Conservation (phyloP, 2,797 vertebrate species). For the Silurus lanzhouensis region DNA sequence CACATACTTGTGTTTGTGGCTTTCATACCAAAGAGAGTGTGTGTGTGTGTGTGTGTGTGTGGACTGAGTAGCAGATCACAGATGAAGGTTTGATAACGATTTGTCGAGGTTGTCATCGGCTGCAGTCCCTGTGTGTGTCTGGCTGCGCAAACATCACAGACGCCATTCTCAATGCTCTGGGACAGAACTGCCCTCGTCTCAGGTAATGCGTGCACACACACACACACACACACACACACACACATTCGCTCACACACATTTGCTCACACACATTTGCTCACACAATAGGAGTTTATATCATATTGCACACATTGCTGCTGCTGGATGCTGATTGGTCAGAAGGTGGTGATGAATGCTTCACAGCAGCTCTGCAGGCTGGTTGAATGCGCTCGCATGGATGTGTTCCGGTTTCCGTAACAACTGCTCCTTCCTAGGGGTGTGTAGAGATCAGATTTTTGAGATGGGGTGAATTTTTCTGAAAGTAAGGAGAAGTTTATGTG, state of each 20-base stretch:
- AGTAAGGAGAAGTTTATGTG: too few relatives aligned
- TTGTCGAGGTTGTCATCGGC: constrained; percentile 93
- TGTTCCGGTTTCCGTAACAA: too few relatives aligned
- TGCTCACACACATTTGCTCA: too few relatives aligned
- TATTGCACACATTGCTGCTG: too few relatives aligned
- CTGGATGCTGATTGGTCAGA: too few relatives aligned
- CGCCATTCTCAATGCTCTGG: constrained; percentile 92
- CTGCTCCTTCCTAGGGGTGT: too few relatives aligned
- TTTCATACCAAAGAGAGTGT: not conserved
- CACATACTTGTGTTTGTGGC: constrained; percentile 18
- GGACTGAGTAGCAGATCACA: constrained; percentile 90
- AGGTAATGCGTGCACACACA: constrained; percentile 83
- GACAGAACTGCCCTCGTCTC: constrained; percentile 94
- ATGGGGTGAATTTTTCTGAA: too few relatives aligned
- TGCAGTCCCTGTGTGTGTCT: constrained; percentile 95
- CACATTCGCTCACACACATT: not conserved
- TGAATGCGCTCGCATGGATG: too few relatives aligned
- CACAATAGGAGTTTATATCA: too few relatives aligned
- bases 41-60: constrained; percentile 18
- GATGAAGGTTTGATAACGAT: constrained; percentile 98
- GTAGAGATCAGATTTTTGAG: too few relatives aligned
- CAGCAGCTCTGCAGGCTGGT: too few relatives aligned
- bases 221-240: not conserved
- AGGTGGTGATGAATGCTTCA: too few relatives aligned
- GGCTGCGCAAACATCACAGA: constrained; percentile 98